Evolutionary conservation across 2,113 vertebrate species (phyloP), one percentile per base, ranked within the genome.

Genomic region (Callospermophilus lateralis): DNA sequence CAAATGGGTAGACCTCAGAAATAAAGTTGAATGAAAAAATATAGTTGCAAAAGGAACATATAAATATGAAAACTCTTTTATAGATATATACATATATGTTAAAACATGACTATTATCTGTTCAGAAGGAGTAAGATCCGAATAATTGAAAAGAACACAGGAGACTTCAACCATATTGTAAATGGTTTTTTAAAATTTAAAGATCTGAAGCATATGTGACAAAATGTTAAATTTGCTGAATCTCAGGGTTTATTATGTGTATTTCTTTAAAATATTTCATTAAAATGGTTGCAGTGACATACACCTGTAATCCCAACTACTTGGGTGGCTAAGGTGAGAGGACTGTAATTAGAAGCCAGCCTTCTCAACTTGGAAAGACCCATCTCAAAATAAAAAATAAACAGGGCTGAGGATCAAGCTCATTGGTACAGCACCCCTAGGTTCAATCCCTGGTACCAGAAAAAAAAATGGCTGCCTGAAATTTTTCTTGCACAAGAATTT

Each of bases 211-310:
- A 19, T 81, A 42, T 90, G 51, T 68, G 15, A 15, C 17, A 90
- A 67, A 84, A 32, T 37, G 22, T 70, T 86, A 34, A 61, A 28
- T 65, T 61, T 63, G 24, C 45, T 88, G n/a, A 77, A 61, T 48
- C 24, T 94, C 28, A 22, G 77, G 53, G 34, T 16, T 72, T 77
- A 78, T 8, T 77, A 28, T n/a, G 20, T 51, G 24, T 73, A 15
- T 48, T 70, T 90, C 17, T 79, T 70, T 73, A 95, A 73, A 90
- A 61, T 74, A n/a, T 81, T 76, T 86, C 28, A 85, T 80, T 58
- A 61, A 81, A 70, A 93, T 80, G 20, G 12, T 34, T 20, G 32
- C 8, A 10, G 61, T 63, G 24, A 26, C 61, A 63, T 7, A 3
- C 20, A 63, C 61, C 24, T 63, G 9, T 28, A 63, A 28, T 63